Evolutionary conservation across 2,888 invertebrate species (phyloP), one percentile per base, ranked within the genome.

Genomic region (Melipona bicolor): DNA sequence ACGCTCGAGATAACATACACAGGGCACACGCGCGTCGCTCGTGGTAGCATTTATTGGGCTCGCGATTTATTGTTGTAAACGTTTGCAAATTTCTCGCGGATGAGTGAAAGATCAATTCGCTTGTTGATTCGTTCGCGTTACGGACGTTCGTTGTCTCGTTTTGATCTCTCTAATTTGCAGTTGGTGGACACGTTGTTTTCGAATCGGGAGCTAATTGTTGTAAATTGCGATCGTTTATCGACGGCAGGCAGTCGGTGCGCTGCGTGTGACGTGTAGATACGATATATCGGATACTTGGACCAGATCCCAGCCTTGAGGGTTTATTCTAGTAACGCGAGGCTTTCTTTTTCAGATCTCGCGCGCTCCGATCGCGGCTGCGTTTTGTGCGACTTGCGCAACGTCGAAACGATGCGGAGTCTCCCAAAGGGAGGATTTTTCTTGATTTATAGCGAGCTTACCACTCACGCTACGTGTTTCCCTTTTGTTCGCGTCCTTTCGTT

Each of bases 311-410:
- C 83, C 83, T 83, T 83, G 83, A 83, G 43, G 76, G 83, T 83
- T 83, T 82, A 83, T 83, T 83, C 76, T 83, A 83, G 83, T 82
- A 83, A 68, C 83, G 27, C 83, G 82, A 75, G 76, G 82, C 76
- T 68, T 73, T 72, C 72, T 72, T 83, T 62, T 76, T 72, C 72
- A 68, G 21, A 62, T 83, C 82, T 71, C 43, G 71, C 24, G 71
- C 52, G 24, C n/a, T 52, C 5, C 36, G 65, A 81, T 74, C 71
- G 56, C 54, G 4, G 56, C 19, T 19, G 27, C 61, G 50, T 72
- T 81, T 56, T 4, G 4, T 4, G 32, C 32, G 67, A 62, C 71
- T 70, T 59, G 82, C 81, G 24, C 43, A 77, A 77, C 15, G 62
- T 11, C 50, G 62, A n/a, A 61, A 50, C 67, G 49, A 59, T 13